phyloP scores from a whole-genome alignment of 92 coral and sea anemone genomes.

The Blastomussa wellsi region DNA sequence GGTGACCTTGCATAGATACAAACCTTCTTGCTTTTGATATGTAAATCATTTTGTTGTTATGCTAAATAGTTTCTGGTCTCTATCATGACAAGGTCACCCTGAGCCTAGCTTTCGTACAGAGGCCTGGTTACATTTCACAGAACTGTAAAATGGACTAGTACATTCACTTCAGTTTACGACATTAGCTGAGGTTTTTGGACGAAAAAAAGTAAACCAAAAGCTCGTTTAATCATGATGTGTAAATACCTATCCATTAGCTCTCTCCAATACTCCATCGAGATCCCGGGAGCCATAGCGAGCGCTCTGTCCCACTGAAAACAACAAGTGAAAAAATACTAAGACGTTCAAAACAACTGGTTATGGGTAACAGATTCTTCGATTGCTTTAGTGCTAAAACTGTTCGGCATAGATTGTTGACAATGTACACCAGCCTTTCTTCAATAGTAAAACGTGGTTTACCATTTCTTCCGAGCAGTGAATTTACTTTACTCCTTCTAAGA shows the following conservation, averaged over 20 bases:
- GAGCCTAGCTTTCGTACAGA: too few species aligned
- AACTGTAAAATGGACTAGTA: too few species aligned
- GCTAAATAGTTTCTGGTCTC: too few species aligned
- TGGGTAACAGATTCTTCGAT: background rate
- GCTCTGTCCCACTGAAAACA: conserved; percentile 93
- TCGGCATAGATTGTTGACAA: background rate
- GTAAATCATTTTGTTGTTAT: too few species aligned
- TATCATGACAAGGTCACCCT: too few species aligned
- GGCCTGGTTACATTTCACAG: too few species aligned
- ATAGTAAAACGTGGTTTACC: background rate
- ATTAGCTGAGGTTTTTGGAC: background rate
- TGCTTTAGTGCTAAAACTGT: background rate
- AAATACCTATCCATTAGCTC: conserved; percentile 77
- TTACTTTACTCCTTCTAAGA: too few species aligned
- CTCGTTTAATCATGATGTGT: background rate
- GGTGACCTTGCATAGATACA: too few species aligned
- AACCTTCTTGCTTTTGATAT: too few species aligned
- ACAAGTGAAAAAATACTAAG: background rate
- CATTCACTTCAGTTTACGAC: background rate
- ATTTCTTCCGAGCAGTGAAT: background rate
- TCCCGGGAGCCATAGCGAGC: conserved; percentile 92
- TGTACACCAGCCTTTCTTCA: background rate
- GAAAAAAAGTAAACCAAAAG: too few species aligned
- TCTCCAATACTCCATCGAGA: conserved; percentile 94
- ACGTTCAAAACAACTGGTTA: background rate